Conservation (phyloP, 2,797 vertebrate genomes). For the Gymnodraco acuticeps region DNA sequence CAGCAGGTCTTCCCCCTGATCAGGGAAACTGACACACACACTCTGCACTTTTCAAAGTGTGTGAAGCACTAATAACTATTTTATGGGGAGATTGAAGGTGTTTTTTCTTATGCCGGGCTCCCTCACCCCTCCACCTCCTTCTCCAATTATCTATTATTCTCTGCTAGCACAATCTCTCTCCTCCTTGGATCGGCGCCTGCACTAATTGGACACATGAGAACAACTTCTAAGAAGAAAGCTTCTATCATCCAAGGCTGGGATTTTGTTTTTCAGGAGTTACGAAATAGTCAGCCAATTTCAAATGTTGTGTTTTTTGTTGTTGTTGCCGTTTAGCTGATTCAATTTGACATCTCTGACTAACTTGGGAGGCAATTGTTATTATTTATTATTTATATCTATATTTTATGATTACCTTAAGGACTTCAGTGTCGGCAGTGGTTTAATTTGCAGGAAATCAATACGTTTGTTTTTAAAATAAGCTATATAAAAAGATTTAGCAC, state of each 20-base stretch:
- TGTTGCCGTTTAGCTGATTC: background rate
- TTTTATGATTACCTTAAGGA: background rate
- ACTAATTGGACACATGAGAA: slow-evolving; percentile 48
- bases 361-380: background rate
- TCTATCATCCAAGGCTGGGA: slow-evolving; percentile 3
- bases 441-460: background rate
- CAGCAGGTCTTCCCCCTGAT: slow-evolving; percentile 21
- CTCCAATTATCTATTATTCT: slow-evolving; percentile 32
- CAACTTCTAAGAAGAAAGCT: background rate
- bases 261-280: background rate
- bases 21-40: slow-evolving; percentile 7
- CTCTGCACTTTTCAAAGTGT: slow-evolving; percentile 16
- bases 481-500: no score
- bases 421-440: background rate
- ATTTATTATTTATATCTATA: background rate
- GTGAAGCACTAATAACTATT: slow-evolving; percentile 19
- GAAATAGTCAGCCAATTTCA: background rate
- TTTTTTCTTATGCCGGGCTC: slow-evolving; percentile 6
- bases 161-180: slow-evolving; percentile 1
- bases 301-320: background rate
- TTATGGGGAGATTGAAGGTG: background rate
- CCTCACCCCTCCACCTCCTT: slow-evolving; percentile 14
- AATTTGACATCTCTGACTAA: background rate
- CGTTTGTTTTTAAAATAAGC: no score
- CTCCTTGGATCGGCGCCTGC: background rate